These are phyloP conservation scores for Chaetogeoica ovagalla DNA, from an alignment of 2,888 invertebrate species.

Conservation along the genomic window DNA sequence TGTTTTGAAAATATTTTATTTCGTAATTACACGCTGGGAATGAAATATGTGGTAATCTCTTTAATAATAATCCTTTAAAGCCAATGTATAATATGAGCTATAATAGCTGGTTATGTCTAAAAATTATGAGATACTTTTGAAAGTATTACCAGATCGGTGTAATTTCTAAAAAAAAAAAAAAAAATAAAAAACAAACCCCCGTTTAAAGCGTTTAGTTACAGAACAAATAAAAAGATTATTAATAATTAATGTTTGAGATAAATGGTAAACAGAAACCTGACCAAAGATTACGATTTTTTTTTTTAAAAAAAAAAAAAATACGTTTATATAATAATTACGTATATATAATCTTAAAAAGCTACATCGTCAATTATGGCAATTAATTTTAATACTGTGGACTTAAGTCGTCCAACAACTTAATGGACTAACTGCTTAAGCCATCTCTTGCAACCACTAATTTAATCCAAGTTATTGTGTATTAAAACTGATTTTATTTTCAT, in stretches of 20 bases:
- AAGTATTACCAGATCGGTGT: background rate
- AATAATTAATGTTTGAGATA: background rate
- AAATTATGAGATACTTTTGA: background rate
- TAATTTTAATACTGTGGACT: background rate
- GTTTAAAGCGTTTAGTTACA: background rate
- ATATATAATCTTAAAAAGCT: background rate
- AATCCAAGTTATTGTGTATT: conserved; percentile 2
- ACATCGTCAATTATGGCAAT: conserved; percentile 8
- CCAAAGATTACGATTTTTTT: background rate
- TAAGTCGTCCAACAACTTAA: conserved; percentile 2
- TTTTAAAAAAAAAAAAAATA: background rate
- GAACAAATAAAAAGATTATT: background rate
- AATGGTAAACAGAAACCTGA: too few species aligned
- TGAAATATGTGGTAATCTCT: background rate
- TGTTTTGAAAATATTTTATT: too few species aligned
- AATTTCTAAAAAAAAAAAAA: too few species aligned
- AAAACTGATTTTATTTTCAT: background rate
- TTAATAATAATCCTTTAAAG: background rate
- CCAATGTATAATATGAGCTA: background rate
- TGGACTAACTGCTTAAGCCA: background rate
- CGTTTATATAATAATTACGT: conserved; percentile 3
- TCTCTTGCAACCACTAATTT: background rate
- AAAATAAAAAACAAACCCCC: too few species aligned
- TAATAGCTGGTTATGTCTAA: too few species aligned
- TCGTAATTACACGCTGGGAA: too few species aligned